phyloP scores from a whole-genome alignment of 2,113 vertebrate genomes.

The Jacana jacana region DNA sequence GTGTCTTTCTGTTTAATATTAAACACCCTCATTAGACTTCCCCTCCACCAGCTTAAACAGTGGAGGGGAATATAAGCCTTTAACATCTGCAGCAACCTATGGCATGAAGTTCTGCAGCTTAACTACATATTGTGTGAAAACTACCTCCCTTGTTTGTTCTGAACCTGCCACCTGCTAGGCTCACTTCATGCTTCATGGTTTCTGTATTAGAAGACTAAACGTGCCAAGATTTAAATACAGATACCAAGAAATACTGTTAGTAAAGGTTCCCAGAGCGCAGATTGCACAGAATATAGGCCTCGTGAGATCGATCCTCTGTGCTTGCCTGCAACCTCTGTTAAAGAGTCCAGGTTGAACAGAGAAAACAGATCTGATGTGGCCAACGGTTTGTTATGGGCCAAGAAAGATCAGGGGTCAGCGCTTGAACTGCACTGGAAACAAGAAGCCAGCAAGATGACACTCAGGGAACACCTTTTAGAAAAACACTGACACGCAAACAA shows the following conservation, averaged over 20 bases:
- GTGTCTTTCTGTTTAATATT: background rate
- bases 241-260: conserved; percentile 13
- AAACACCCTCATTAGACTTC: background rate
- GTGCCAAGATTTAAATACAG: conserved; percentile 52
- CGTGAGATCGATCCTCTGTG: background rate
- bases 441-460: background rate
- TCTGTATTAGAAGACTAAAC: conserved; percentile 32
- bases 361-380: background rate
- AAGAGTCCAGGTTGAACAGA: background rate
- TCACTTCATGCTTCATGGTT: conserved; percentile 50
- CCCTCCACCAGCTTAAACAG: background rate
- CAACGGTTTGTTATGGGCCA: background rate
- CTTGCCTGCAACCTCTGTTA: background rate
- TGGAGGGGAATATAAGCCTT: background rate
- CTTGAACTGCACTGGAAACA: background rate
- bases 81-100: background rate
- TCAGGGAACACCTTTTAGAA: background rate
- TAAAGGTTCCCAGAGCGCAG: conserved; percentile 29
- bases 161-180: conserved; percentile 47
- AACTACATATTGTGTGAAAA: background rate
- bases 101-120: background rate
- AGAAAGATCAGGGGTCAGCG: background rate
- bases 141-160: background rate
- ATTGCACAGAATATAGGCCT: conserved; percentile 1
- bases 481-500: background rate